Conservation (phyloP, 2,113 vertebrate species). For the Alligator mississippiensis region DNA sequence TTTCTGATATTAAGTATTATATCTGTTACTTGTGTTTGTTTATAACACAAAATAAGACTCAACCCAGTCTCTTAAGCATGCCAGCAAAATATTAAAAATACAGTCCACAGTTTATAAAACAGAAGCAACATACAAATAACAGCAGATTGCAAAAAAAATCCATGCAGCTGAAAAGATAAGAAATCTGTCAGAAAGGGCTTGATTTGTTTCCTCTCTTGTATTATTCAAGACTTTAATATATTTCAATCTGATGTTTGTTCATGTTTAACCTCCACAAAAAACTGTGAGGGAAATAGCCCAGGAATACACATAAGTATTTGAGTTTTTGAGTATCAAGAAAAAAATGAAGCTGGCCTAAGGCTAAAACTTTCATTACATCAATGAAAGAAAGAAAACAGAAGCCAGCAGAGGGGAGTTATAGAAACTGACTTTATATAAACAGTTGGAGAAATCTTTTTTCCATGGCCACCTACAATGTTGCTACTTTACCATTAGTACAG, state of each 20-base stretch:
- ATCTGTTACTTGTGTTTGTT: slow-evolving; percentile 50
- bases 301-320: slow-evolving; percentile 58
- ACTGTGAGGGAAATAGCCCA: slow-evolving; percentile 56
- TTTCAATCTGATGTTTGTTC: slow-evolving; percentile 43
- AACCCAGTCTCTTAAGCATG: slow-evolving; percentile 16
- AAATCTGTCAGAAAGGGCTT: background rate
- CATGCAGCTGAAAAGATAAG: slow-evolving; percentile 59
- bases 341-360: slow-evolving; percentile 68
- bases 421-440: slow-evolving; percentile 81
- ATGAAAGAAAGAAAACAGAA: slow-evolving; percentile 80
- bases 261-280: slow-evolving; percentile 68
- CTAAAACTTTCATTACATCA: slow-evolving; percentile 74
- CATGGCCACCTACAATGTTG: slow-evolving; percentile 77
- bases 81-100: slow-evolving; percentile 42
- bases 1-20: slow-evolving; percentile 44
- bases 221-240: slow-evolving; percentile 54
- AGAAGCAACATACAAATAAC: slow-evolving; percentile 61
- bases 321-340: slow-evolving; percentile 62
- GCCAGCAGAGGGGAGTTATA: slow-evolving; percentile 73
- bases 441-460: slow-evolving; percentile 65
- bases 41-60: slow-evolving; percentile 38
- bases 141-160: slow-evolving; percentile 59
- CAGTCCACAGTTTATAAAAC: slow-evolving; percentile 51
- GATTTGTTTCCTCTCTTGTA: slow-evolving; percentile 33
- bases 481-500: slow-evolving; percentile 66